Evolutionary conservation across 2,113 vertebrate genomes (phyloP).

Genomic region (Cochlearius cochlearius): DNA sequence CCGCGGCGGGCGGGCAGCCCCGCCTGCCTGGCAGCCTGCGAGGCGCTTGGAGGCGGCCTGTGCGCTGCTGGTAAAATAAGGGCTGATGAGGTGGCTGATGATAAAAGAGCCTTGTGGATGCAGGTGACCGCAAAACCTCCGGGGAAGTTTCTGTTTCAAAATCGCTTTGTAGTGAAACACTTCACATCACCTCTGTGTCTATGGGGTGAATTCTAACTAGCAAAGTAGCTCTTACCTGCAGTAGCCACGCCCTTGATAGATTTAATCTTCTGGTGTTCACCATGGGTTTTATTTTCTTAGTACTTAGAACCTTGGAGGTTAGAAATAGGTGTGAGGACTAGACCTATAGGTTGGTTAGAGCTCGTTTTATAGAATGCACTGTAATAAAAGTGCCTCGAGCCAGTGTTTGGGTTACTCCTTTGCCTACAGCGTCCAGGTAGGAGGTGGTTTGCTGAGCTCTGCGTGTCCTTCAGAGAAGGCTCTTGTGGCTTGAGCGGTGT

Average conservation of each 20-base stretch:
- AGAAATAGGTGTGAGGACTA: neutral
- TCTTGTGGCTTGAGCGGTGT: neutral
- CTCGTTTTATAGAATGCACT: neutral
- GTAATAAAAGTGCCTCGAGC: neutral
- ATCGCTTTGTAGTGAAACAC: neutral
- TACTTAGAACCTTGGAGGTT: neutral
- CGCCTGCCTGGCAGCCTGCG: neutral
- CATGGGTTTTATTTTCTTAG: neutral
- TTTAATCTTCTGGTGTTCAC: neutral
- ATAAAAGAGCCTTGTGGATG: neutral
- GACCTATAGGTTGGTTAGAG: neutral
- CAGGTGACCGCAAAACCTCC: neutral
- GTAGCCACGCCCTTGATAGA: accelerated
- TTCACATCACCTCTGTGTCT: accelerated
- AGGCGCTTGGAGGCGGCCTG: neutral
- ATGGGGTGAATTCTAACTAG: accelerated
- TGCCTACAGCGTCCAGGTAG: neutral
- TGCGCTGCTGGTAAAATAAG: accelerated
- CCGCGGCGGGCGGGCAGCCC: neutral
- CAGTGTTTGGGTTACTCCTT: neutral
- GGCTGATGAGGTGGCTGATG: neutral
- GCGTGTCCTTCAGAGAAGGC: neutral
- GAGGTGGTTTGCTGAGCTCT: neutral
- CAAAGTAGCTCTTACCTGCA: accelerated
- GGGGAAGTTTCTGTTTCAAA: neutral